Evolutionary conservation across 2,797 vertebrate species (phyloP).

Genomic region (Coilia nasus): DNA sequence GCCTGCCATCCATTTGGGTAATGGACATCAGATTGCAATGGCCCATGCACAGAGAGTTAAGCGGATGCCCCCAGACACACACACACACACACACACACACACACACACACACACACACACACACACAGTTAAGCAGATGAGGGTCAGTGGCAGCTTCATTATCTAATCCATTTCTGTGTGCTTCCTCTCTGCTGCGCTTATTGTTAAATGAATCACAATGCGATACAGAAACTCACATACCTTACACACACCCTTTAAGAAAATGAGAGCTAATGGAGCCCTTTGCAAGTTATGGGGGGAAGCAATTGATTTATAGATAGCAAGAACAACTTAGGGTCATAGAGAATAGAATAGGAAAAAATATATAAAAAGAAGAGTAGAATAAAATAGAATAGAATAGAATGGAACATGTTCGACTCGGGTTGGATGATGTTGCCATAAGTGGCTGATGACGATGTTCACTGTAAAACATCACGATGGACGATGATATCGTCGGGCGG

Average conservation of each 20-base stretch:
- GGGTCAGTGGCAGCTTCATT: conserved; percentile 81
- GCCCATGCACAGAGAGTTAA: conserved; percentile 76
- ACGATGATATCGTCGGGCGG: too few relatives aligned
- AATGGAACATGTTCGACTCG: too few relatives aligned
- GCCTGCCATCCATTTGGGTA: conserved; percentile 90
- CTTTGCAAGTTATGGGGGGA: not conserved
- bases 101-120: too few relatives aligned
- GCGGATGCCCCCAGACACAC: conserved; percentile 54
- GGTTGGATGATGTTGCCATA: too few relatives aligned
- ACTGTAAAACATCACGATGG: too few relatives aligned
- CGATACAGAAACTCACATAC: conserved; percentile 52
- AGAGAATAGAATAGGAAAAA: not conserved
- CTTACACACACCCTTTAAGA: not conserved
- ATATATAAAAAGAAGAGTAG: too few relatives aligned
- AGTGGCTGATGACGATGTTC: too few relatives aligned
- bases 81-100: too few relatives aligned
- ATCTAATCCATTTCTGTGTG: conserved; percentile 73
- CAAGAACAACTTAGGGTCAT: not conserved
- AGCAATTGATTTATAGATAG: not conserved
- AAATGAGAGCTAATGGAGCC: not conserved
- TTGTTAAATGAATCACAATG: conserved; percentile 76
- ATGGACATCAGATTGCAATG: conserved; percentile 86
- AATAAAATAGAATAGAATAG: not conserved
- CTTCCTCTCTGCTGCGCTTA: conserved; percentile 61
- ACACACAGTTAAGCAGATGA: conserved; percentile 45